These are phyloP conservation scores for Orestias chungarensis DNA, from an alignment of 2,797 vertebrate species.

Conservation along the genomic window DNA sequence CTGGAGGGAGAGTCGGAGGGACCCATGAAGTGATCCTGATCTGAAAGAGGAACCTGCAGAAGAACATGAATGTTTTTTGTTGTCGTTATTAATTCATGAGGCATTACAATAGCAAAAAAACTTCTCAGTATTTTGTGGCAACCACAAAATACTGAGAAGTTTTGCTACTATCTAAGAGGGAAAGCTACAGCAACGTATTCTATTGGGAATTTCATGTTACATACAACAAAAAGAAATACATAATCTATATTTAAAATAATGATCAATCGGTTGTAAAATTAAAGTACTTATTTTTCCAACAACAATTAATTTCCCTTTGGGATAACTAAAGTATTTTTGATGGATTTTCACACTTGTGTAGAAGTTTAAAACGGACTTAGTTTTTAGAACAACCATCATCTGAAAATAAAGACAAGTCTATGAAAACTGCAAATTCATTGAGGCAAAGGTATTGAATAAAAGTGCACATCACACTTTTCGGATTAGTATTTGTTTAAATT, in stretches of 20 bases:
- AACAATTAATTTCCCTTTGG: no score
- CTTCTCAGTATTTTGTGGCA: not conserved
- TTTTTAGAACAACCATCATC: not conserved
- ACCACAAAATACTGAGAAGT: no score
- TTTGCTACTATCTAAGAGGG: no score
- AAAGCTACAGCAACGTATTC: not conserved
- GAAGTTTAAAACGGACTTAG: no score
- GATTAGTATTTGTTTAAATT: not conserved
- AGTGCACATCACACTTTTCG: no score
- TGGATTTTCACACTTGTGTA: no score
- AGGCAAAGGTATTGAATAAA: no score
- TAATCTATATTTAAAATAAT: no score
- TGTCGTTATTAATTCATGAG: not conserved
- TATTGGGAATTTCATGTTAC: not conserved
- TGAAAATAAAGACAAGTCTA: not conserved
- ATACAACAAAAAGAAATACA: no score
- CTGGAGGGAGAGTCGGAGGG: conserved; percentile 84
- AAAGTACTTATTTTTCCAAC: no score
- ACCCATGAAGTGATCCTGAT: conserved; percentile 85
- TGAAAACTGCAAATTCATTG: no score
- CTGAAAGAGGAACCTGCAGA: conserved; percentile 83
- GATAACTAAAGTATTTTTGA: no score
- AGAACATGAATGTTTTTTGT: not conserved
- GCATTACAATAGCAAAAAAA: not conserved
- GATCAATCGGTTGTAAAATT: not conserved